phyloP scores from a whole-genome alignment of 2,113 vertebrate species.

The Hippopotamus amphibius region DNA sequence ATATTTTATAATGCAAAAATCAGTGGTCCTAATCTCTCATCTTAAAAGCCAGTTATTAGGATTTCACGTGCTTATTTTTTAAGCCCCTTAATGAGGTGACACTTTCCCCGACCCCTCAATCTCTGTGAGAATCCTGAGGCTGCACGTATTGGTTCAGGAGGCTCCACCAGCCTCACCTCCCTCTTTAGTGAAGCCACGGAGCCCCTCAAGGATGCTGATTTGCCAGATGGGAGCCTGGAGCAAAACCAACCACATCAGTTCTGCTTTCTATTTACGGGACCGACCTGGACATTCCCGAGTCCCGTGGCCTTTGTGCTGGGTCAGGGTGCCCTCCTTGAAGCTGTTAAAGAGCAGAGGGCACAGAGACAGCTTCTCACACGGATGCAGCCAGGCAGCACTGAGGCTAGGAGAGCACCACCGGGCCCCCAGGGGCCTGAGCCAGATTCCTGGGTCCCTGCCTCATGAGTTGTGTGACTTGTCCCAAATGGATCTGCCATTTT shows the following conservation, averaged over 20 bases:
- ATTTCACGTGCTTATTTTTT: not conserved
- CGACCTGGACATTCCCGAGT: not conserved
- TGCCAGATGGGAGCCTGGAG: not conserved
- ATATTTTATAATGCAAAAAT: not conserved
- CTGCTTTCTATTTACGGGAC: conserved; percentile 65
- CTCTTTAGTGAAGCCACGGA: not conserved
- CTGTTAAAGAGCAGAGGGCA: not conserved
- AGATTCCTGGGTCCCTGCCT: not conserved
- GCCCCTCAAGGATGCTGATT: not conserved
- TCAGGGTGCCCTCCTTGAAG: not conserved
- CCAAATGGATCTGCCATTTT: not conserved
- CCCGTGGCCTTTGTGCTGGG: not conserved
- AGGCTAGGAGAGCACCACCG: fast-evolving
- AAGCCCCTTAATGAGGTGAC: not conserved
- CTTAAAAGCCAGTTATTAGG: not conserved
- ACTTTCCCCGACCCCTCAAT: fast-evolving
- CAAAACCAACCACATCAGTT: conserved; percentile 37
- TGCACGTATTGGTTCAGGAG: not conserved
- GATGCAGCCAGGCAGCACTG: fast-evolving
- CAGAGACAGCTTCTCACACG: fast-evolving
- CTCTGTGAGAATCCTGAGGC: not conserved
- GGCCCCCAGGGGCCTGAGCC: not conserved
- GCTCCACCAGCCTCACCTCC: not conserved
- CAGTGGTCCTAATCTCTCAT: not conserved
- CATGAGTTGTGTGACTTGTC: not conserved